A percentile compares a stretch with the other conserved stretches of the same genome.
Conservation (phyloP, 2,113 vertebrate species). For the Psettodes erumei region DNA sequence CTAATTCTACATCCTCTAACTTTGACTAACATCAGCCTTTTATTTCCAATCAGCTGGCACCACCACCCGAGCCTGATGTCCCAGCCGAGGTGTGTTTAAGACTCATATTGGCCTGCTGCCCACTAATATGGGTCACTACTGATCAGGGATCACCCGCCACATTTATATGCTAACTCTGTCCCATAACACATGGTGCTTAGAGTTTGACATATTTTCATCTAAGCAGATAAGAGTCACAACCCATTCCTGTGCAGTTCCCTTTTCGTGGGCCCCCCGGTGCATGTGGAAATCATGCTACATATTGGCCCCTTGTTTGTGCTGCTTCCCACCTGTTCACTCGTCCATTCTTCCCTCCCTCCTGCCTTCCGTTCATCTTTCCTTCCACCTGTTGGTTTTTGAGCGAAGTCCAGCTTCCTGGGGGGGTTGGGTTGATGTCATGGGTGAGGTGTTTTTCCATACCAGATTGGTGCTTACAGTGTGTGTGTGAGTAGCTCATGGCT, state of each 20-base stretch:
- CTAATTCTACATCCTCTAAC: constrained; percentile 50
- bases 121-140: constrained; percentile 78
- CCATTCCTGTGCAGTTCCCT: constrained; percentile 5
- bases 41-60: constrained; percentile 92
- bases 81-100: constrained; percentile 91
- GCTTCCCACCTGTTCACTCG: constrained; percentile 5
- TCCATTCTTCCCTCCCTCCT: constrained; percentile 7
- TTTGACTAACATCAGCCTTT: constrained; percentile 83
- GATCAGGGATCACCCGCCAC: constrained; percentile 41
- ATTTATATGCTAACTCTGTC: constrained; percentile 29
- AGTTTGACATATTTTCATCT: constrained; percentile 25
- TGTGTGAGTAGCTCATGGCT: constrained; percentile 64
- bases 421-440: constrained; percentile 38
- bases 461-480: constrained; percentile 64
- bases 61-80: constrained; percentile 89
- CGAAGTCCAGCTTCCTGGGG: constrained; percentile 41
- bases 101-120: constrained; percentile 76
- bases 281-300: constrained; percentile 15
- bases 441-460: constrained; percentile 67
- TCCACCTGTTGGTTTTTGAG: constrained; percentile 27
- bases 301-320: neutral
- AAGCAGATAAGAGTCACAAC: constrained; percentile 18
- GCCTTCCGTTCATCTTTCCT: constrained; percentile 14
- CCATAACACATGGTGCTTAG: constrained; percentile 14
- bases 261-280: neutral